These are phyloP conservation scores for Gasterosteus nipponicus DNA, from an alignment of 2,113 vertebrate species.

Conservation along the genomic window DNA sequence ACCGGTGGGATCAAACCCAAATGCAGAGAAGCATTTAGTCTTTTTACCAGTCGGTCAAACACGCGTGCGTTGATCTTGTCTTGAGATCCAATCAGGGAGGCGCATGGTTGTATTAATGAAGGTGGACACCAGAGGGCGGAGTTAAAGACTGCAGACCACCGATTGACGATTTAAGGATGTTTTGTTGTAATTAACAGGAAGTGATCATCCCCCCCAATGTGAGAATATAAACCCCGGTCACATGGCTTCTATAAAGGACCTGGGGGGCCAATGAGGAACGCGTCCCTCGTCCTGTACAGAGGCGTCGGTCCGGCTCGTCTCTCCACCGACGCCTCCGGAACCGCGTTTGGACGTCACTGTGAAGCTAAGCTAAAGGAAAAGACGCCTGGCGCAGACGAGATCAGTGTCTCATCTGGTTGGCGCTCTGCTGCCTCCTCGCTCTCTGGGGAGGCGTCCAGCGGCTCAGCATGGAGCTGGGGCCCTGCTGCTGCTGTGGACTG, in stretches of 20 bases:
- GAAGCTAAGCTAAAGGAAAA: background rate
- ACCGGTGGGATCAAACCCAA: too few species aligned
- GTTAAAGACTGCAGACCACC: background rate
- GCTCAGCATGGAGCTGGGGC: slow-evolving; percentile 7
- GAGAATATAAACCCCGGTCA: too few species aligned
- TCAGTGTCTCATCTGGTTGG: slow-evolving; percentile 40
- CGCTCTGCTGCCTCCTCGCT: slow-evolving; percentile 41
- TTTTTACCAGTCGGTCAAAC: too few species aligned
- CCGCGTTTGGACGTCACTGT: background rate
- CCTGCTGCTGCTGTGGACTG: background rate
- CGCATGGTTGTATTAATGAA: too few species aligned
- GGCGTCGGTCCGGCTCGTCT: slow-evolving; percentile 17
- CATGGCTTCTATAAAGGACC: too few species aligned
- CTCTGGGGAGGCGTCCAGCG: slow-evolving; percentile 22
- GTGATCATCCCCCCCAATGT: too few species aligned
- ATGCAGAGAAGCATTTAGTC: too few species aligned
- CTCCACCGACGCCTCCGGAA: slow-evolving; percentile 33
- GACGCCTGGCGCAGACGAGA: background rate
- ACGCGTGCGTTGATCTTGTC: too few species aligned
- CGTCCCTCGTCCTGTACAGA: slow-evolving; percentile 13
- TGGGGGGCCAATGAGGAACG: background rate
- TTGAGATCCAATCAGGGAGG: too few species aligned
- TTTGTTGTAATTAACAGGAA: too few species aligned
- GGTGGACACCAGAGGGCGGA: too few species aligned
- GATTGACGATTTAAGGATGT: background rate